phyloP scores from a whole-genome alignment of 2,888 invertebrate genomes.

The Lycophotia porphyrea region DNA sequence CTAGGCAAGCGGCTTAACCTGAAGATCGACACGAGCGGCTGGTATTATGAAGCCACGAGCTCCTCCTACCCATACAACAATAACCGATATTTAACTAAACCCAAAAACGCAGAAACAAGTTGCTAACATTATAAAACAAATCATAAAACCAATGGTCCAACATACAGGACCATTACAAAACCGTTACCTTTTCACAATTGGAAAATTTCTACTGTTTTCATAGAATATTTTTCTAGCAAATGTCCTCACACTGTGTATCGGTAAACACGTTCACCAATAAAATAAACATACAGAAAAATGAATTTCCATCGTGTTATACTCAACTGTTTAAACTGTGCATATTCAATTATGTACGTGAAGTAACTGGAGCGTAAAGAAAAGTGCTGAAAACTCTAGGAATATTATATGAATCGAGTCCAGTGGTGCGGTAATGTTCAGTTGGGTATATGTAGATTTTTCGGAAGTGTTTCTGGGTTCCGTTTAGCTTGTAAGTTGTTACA shows the following conservation, averaged over 20 bases:
- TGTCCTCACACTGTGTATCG: conserved; percentile 5
- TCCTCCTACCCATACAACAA: not conserved
- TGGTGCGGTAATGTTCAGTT: conserved; percentile 34
- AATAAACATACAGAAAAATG: conserved; percentile 40
- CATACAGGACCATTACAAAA: not conserved
- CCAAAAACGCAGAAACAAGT: not conserved
- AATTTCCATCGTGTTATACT: conserved; percentile 32
- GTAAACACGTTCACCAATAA: conserved; percentile 12
- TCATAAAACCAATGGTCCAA: conserved; percentile 24
- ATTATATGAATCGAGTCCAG: conserved; percentile 12
- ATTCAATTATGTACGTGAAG: conserved; percentile 38
- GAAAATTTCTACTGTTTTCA: conserved; percentile 21
- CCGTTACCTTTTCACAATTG: not conserved
- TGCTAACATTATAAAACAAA: not conserved
- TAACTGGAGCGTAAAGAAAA: conserved; percentile 36
- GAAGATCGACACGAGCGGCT: too few relatives aligned
- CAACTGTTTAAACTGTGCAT: conserved; percentile 28
- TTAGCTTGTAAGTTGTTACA: not conserved
- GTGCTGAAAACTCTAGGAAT: conserved; percentile 39
- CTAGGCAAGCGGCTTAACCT: too few relatives aligned
- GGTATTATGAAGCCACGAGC: too few relatives aligned
- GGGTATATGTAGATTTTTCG: conserved; percentile 27
- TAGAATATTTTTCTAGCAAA: conserved; percentile 24
- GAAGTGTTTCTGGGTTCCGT: not conserved
- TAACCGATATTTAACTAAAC: not conserved